Percentiles rank a stretch among this genome's conserved stretches.
Conservation (phyloP, 2,797 vertebrate species). For the Anniella stebbinsi region DNA sequence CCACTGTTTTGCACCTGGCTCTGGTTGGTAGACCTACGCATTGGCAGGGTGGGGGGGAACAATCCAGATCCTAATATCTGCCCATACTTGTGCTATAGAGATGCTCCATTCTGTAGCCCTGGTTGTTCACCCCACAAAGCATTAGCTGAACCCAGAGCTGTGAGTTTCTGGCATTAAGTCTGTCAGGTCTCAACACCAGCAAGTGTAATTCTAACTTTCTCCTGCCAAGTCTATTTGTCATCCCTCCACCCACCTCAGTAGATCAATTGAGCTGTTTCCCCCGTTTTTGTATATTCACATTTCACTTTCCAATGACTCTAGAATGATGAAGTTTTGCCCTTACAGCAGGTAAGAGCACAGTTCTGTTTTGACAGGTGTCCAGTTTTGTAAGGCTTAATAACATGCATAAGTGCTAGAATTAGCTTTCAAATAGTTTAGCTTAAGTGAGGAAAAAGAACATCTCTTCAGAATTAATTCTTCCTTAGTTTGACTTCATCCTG, state of each 20-base stretch:
- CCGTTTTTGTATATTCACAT: not conserved
- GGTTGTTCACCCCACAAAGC: not conserved
- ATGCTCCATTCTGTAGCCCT: not conserved
- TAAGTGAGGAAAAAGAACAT: slow-evolving; percentile 40
- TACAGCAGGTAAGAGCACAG: not conserved
- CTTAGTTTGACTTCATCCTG: slow-evolving; percentile 40
- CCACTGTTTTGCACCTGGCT: not conserved
- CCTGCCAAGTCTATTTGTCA: not conserved
- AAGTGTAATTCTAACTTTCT: not conserved
- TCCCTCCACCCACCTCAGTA: not conserved
- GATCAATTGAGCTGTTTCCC: not conserved
- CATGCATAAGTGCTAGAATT: not conserved
- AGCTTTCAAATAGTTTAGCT: slow-evolving; percentile 32
- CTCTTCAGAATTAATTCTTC: slow-evolving; percentile 35
- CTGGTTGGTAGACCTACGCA: not conserved
- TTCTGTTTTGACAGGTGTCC: slow-evolving; percentile 5
- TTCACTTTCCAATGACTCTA: not conserved
- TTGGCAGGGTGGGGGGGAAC: no score
- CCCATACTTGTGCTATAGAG: not conserved
- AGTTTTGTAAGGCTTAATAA: slow-evolving; percentile 9
- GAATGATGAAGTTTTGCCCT: not conserved
- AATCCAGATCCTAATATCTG: not conserved
- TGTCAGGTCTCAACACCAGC: no score
- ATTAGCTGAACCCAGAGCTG: not conserved
- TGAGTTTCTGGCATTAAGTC: not conserved